Evolutionary conservation across 2,888 invertebrate species (phyloP).

Genomic region (Hydroisotoma schaefferi): DNA sequence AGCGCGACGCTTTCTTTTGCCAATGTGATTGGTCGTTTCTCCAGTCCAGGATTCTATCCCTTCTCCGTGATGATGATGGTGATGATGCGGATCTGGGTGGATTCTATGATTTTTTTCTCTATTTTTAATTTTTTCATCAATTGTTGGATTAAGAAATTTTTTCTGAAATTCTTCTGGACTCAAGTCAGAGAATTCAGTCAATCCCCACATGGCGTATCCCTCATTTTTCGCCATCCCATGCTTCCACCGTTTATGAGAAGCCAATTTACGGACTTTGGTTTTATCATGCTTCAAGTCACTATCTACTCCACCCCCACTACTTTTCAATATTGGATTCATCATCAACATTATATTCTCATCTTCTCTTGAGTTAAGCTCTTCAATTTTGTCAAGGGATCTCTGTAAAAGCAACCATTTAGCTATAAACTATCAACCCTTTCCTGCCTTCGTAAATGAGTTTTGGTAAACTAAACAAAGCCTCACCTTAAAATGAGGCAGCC

Average conservation of each 20-base stretch:
- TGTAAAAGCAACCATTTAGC: conserved; percentile 50
- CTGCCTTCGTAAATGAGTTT: no score
- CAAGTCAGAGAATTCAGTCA: conserved; percentile 63
- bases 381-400: conserved; percentile 57
- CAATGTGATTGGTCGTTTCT: conserved; percentile 17
- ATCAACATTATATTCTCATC: conserved; percentile 52
- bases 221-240: conserved; percentile 46
- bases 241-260: conserved; percentile 37
- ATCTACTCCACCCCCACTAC: conserved; percentile 10
- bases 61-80: conserved; percentile 22
- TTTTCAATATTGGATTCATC: conserved; percentile 15
- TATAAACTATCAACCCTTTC: no score
- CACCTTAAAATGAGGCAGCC: conserved; percentile 43
- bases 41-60: conserved; percentile 10
- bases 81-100: conserved; percentile 24
- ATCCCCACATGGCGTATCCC: conserved; percentile 58
- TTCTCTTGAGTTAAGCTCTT: conserved; percentile 55
- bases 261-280: conserved; percentile 19
- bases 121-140: conserved; percentile 41
- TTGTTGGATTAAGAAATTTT: conserved; percentile 53
- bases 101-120: conserved; percentile 23
- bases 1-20: conserved; percentile 34
- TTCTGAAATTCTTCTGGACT: conserved; percentile 61
- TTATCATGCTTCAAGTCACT: conserved; percentile 11
- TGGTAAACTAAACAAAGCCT: not conserved